Percentiles rank a stretch among this genome's conserved stretches.
Conservation (phyloP, 2,888 invertebrate genomes). For the Sinotaia quadrata region DNA sequence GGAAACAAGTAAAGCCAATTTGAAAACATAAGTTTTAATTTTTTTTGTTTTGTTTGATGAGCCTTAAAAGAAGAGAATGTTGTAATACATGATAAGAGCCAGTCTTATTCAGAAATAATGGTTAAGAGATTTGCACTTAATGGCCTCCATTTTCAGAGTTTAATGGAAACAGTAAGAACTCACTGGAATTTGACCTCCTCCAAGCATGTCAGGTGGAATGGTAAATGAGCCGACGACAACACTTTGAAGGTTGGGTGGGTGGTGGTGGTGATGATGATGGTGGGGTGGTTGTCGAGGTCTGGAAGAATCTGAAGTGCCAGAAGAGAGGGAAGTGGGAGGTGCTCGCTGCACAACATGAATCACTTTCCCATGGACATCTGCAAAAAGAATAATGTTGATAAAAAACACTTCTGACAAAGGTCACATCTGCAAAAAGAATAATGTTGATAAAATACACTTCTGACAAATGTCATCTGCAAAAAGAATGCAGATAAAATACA, state of each 20-base stretch:
- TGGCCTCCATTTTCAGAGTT: no score
- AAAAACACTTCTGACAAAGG: background rate
- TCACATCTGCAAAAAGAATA: no score
- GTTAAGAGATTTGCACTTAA: no score
- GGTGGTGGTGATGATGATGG: slow-evolving; percentile 87
- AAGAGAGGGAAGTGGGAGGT: slow-evolving; percentile 77
- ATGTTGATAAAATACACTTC: no score
- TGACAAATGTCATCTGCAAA: background rate
- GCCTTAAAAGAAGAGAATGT: no score
- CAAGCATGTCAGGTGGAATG: slow-evolving; percentile 68
- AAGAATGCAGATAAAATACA: background rate
- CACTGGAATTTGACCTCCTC: slow-evolving; percentile 69
- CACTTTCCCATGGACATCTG: slow-evolving; percentile 90
- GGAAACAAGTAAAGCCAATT: no score
- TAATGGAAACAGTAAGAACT: background rate
- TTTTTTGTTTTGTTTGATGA: no score
- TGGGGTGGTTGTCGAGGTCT: slow-evolving; percentile 75
- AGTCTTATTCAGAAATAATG: no score
- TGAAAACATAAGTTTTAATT: no score
- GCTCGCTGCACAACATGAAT: slow-evolving; percentile 92
- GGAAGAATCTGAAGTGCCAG: background rate
- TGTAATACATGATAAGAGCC: no score
- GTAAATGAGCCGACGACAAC: slow-evolving; percentile 70
- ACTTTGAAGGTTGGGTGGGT: slow-evolving; percentile 79
- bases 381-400: slow-evolving; percentile 17